Conservation (phyloP, 2,797 vertebrate genomes). For the Rallus crepitans region DNA sequence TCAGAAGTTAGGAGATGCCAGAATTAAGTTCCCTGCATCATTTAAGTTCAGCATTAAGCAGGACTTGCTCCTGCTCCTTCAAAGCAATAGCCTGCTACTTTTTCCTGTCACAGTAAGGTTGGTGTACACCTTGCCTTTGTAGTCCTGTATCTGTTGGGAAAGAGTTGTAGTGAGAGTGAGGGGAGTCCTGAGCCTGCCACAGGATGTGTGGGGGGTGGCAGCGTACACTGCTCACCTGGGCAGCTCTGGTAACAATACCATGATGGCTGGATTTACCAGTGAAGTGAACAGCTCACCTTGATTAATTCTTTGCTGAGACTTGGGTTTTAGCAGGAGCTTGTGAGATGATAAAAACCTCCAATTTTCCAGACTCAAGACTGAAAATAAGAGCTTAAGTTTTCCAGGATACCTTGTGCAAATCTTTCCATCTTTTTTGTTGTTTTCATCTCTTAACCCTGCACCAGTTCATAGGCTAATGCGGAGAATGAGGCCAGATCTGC, state of each 20-base stretch:
- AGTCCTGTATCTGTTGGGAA: neutral
- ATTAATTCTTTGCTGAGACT: neutral
- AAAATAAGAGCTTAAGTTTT: neutral
- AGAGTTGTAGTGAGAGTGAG: neutral
- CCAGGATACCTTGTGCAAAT: neutral
- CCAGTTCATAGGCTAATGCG: neutral
- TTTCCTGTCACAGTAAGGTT: neutral
- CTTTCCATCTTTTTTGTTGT: neutral
- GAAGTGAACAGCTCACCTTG: neutral
- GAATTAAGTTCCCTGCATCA: neutral
- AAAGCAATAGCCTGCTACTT: neutral
- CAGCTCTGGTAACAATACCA: neutral
- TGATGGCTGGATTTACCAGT: rapidly evolving
- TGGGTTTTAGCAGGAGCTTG: neutral
- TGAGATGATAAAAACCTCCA: neutral
- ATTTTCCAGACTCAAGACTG: neutral
- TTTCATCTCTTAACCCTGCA: neutral
- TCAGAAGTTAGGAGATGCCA: neutral
- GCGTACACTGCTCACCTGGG: neutral
- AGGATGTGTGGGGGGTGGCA: neutral
- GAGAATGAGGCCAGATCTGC: neutral
- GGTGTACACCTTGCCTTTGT: neutral
- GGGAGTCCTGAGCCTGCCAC: neutral
- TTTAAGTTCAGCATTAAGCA: neutral
- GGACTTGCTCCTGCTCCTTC: neutral